Conservation (phyloP, 2,888 invertebrate species). For the Chrysolina americana region DNA sequence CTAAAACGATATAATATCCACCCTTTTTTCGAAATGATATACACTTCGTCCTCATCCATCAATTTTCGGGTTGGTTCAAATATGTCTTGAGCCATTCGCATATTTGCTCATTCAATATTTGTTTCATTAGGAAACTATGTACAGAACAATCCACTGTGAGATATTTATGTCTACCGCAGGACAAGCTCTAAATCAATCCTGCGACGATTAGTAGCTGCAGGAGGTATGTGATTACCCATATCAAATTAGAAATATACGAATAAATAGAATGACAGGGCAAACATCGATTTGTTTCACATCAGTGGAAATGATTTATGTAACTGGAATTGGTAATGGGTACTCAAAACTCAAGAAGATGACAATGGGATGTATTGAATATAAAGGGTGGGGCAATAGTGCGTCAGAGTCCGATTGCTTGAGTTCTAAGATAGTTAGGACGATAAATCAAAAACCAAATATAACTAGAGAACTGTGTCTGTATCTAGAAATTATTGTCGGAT, state of each 20-base stretch:
- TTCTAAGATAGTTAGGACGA: too few relatives aligned
- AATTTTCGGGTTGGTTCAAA: not conserved
- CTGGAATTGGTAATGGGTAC: not conserved
- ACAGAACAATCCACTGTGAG: slow-evolving; percentile 23
- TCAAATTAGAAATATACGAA: slow-evolving; percentile 14
- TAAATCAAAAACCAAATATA: too few relatives aligned
- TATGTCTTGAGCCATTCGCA: not conserved
- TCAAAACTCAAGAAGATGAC: not conserved
- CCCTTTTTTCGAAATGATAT: too few relatives aligned
- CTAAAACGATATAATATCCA: too few relatives aligned
- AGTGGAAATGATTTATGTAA: not conserved
- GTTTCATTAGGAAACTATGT: slow-evolving; percentile 14
- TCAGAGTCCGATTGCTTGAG: too few relatives aligned
- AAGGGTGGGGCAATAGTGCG: too few relatives aligned
- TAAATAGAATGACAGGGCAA: slow-evolving; percentile 1
- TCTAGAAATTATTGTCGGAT: too few relatives aligned
- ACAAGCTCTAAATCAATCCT: slow-evolving; percentile 13
- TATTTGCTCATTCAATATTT: slow-evolving; percentile 5
- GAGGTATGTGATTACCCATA: slow-evolving; percentile 1
- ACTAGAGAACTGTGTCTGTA: too few relatives aligned
- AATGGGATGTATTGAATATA: not conserved
- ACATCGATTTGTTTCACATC: not conserved
- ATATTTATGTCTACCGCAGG: slow-evolving; percentile 19
- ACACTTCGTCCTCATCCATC: not conserved
- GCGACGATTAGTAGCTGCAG: not conserved